Percentiles rank a stretch among this genome's conserved stretches.
Conservation (phyloP, 1,140 invertebrate species). For the Apis laboriosa region DNA sequence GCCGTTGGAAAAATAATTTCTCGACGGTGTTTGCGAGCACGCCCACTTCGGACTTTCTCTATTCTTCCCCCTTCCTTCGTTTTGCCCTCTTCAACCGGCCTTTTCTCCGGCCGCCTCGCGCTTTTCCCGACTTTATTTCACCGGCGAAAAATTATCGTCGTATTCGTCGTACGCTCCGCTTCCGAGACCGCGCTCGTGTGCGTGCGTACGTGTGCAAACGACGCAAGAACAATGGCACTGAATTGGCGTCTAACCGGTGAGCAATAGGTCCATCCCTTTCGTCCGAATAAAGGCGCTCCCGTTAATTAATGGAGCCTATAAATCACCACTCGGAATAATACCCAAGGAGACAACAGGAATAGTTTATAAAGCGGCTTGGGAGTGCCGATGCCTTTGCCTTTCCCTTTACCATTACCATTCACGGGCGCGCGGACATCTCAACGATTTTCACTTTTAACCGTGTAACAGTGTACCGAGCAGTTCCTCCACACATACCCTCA, state of each 20-base stretch:
- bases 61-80: slow-evolving; percentile 65
- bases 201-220: slow-evolving; percentile 74
- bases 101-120: slow-evolving; percentile 61
- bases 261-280: slow-evolving; percentile 80
- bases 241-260: slow-evolving; percentile 80
- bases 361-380: slow-evolving; percentile 79
- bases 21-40: slow-evolving; percentile 61
- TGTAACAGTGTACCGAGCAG: not conserved
- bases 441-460: slow-evolving; percentile 44
- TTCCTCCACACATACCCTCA: not conserved
- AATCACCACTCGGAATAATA: slow-evolving; percentile 79
- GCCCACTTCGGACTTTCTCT: slow-evolving; percentile 65
- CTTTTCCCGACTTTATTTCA: slow-evolving; percentile 74
- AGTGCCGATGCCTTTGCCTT: slow-evolving; percentile 67
- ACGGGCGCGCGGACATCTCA: slow-evolving; percentile 37
- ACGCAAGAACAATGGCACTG: slow-evolving; percentile 80
- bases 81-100: slow-evolving; percentile 52
- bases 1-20: slow-evolving; percentile 76
- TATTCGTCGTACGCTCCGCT: slow-evolving; percentile 46
- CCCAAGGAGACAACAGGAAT: slow-evolving; percentile 81
- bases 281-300: slow-evolving; percentile 79
- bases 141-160: slow-evolving; percentile 69
- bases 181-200: slow-evolving; percentile 30
- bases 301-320: slow-evolving; percentile 80
- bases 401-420: not conserved